Percentiles rank a stretch among this genome's conserved stretches.
phyloP scores from a whole-genome alignment of 92 coral and sea anemone genomes.

The Siderastrea siderea region DNA sequence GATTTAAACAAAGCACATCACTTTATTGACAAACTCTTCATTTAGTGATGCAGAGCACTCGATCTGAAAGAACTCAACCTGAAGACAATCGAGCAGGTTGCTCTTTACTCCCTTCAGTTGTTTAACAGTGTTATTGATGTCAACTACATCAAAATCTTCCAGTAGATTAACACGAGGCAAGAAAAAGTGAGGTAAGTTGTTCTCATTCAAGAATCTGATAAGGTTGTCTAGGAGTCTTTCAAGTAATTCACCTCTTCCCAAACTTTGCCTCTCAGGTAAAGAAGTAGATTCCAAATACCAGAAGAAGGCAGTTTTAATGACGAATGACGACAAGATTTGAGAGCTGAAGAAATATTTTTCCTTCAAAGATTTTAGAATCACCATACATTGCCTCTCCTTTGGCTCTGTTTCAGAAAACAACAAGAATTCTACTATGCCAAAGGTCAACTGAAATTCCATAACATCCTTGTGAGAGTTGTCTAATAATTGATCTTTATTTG shows the following conservation, averaged over 20 bases:
- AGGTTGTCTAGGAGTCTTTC: constrained; percentile 2
- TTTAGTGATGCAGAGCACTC: neutral
- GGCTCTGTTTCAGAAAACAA: constrained; percentile 37
- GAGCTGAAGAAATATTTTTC: constrained; percentile 12
- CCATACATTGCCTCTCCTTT: constrained; percentile 35
- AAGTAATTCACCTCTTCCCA: constrained; percentile 45
- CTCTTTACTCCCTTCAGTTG: constrained; percentile 11
- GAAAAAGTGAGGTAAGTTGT: constrained; percentile 35
- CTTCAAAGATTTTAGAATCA: constrained; percentile 15
- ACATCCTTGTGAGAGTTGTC: neutral
- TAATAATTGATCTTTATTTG: too few species aligned
- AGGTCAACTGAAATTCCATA: constrained; percentile 28
- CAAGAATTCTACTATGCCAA: constrained; percentile 21
- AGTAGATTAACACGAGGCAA: constrained; percentile 13
- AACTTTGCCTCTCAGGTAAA: constrained; percentile 10
- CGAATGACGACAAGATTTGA: constrained; percentile 15
- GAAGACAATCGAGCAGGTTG: neutral
- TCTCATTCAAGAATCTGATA: neutral
- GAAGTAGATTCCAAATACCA: constrained; percentile 41
- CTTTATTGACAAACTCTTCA: constrained; percentile 32
- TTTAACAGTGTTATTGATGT: neutral
- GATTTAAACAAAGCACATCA: neutral
- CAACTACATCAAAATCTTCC: neutral
- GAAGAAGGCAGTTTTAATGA: constrained; percentile 26
- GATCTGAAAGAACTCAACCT: constrained; percentile 11